These are phyloP conservation scores for Anthonomus grandis DNA, from an alignment of 1,140 invertebrate genomes.

Conservation along the genomic window DNA sequence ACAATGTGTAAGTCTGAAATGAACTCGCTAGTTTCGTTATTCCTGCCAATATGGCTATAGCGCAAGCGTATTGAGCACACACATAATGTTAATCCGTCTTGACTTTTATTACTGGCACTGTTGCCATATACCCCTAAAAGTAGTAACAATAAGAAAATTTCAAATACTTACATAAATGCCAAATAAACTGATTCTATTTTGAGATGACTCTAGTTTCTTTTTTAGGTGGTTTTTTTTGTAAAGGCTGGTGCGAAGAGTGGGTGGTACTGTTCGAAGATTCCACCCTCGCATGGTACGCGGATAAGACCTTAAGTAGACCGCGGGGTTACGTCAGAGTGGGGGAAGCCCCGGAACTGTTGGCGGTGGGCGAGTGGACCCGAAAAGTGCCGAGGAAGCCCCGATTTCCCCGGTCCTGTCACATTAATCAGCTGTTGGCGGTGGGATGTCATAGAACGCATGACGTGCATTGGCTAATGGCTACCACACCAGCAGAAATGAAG, in stretches of 20 bases:
- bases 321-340: constrained; percentile 60
- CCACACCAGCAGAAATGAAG: constrained; percentile 45
- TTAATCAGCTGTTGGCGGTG: constrained; percentile 68
- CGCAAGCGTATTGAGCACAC: too few relatives aligned
- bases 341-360: constrained; percentile 73
- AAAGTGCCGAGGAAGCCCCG: constrained; percentile 66
- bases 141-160: too few relatives aligned
- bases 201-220: too few relatives aligned
- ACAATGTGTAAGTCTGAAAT: too few relatives aligned
- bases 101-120: too few relatives aligned
- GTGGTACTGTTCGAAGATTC: constrained; percentile 76
- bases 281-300: constrained; percentile 74
- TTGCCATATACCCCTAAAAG: too few relatives aligned
- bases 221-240: constrained; percentile 70
- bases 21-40: too few relatives aligned
- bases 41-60: too few relatives aligned
- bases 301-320: constrained; percentile 53
- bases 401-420: constrained; percentile 60
- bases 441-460: constrained; percentile 54
- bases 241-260: constrained; percentile 77
- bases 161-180: neutral
- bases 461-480: constrained; percentile 46
- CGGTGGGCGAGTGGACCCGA: constrained; percentile 71
- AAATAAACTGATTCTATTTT: neutral
- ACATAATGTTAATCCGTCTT: too few relatives aligned